Conservation (phyloP, 2,888 invertebrate genomes). For the Netelia inedita region DNA sequence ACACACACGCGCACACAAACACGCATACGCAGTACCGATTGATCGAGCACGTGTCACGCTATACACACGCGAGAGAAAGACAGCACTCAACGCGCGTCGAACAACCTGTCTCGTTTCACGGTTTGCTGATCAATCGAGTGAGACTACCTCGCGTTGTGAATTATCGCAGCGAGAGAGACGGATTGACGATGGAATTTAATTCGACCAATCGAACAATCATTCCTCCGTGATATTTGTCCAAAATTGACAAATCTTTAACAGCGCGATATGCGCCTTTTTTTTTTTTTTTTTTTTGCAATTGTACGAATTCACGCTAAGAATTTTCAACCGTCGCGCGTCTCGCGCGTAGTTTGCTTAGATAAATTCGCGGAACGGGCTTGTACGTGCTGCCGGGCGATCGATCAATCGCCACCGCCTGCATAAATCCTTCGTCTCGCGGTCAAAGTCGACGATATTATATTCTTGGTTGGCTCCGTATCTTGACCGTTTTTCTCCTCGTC, state of each 20-base stretch:
- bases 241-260: neutral
- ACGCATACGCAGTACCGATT: slow-evolving; percentile 28
- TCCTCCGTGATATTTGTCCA: neutral
- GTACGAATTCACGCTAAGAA: neutral
- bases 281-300: neutral
- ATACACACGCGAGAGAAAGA: slow-evolving; percentile 41
- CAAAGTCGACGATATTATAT: slow-evolving; percentile 26
- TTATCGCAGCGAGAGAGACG: neutral
- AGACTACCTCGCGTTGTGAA: neutral
- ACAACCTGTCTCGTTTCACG: slow-evolving; percentile 65
- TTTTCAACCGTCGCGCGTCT: neutral
- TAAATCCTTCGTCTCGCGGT: slow-evolving; percentile 6
- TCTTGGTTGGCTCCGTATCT: slow-evolving; percentile 20
- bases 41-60: slow-evolving; percentile 66
- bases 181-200: neutral
- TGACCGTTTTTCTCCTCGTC: slow-evolving; percentile 14
- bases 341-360: neutral
- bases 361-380: neutral
- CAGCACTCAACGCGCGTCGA: slow-evolving; percentile 44
- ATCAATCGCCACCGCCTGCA: slow-evolving; percentile 2
- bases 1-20: neutral
- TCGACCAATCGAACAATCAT: slow-evolving; percentile 2
- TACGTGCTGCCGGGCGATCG: slow-evolving; percentile 4
- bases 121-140: slow-evolving; percentile 53
- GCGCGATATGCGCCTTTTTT: neutral